Base-by-base conservation (phyloP, 2,797 vertebrate genomes). In the Sparus aurata region DNA sequence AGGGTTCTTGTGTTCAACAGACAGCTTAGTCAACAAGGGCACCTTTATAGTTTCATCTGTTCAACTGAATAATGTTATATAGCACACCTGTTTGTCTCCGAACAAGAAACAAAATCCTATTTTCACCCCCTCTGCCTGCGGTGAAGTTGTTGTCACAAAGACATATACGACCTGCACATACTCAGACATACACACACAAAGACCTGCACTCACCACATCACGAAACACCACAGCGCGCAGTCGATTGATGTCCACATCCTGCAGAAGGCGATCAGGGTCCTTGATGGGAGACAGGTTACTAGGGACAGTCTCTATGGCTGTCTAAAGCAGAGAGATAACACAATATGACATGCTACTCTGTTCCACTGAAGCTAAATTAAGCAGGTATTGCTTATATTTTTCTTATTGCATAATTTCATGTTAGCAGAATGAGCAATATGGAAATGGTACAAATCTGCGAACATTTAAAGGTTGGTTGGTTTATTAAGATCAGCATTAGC, bases 191-290 rank as follows among this genome's bases (percentile, higher is more conserved):
- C 13, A 0, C 12, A 71, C 52, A 38, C 47, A 23, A 1, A 15
- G 9, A 46, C 1, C 10, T 9, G 47, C 43, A 82, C 97, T 97
- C 86, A 99, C 98, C 96, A 99, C 97, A 73, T 99, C 98, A 80
- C 98, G 96, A 90, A 99, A 99, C 85, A 99, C 98, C 60, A 99
- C 98, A 8, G 98, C 98, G 54, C 98, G 95, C 3, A 99, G 95
- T 30, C 98, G 97, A 93, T 98, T 99, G 86, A 99, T 99, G 84
- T 99, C 98, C 80, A 99, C 98, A 75, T 99, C 98, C 92, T 99
- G 98, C 91, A 99, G 96, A 83, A 99, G 97, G 71, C 97, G 95
- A 86, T 99, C 98, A 1, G 97, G 97, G 89, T 99, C 97, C 93
- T 98, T 97, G 89, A 97, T 74, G 96, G 88, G 96, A 89, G 97